phyloP scores from a whole-genome alignment of 37 sponge, comb jelly and placozoan genomes.

The Hexactinellida sp. region DNA sequence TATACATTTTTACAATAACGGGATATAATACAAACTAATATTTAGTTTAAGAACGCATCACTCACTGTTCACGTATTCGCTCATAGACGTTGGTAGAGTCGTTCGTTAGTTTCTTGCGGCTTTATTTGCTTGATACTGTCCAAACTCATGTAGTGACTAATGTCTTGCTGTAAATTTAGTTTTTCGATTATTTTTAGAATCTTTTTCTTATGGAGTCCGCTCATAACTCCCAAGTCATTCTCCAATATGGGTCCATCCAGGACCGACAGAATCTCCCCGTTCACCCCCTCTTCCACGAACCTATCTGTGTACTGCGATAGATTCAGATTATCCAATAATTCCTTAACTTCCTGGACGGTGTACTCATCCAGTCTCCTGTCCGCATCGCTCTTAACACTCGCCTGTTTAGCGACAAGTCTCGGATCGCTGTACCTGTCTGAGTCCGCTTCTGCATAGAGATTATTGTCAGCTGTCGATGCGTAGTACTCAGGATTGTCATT shows the following conservation, averaged over 20 bases:
- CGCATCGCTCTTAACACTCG: not conserved
- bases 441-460: not conserved
- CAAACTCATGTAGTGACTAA: not conserved
- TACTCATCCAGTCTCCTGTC: not conserved
- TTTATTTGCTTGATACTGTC: not conserved
- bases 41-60: too few relatives aligned
- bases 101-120: not conserved
- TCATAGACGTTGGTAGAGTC: not conserved
- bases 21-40: too few relatives aligned
- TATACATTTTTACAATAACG: too few relatives aligned
- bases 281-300: conserved; percentile 31
- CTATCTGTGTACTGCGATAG: conserved; percentile 28
- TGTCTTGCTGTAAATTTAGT: not conserved
- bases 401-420: not conserved
- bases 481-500: not conserved
- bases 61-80: not conserved
- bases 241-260: conserved; percentile 27
- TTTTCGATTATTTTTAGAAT: conserved; percentile 25
- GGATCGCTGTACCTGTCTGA: not conserved
- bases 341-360: conserved; percentile 21
- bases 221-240: conserved; percentile 26
- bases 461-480: not conserved
- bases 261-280: conserved; percentile 35
- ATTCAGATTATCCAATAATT: conserved; percentile 27
- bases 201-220: conserved; percentile 31